These are phyloP conservation scores for Pseudorectes ferrugineus DNA, from an alignment of 2,113 vertebrate genomes.

Conservation along the genomic window DNA sequence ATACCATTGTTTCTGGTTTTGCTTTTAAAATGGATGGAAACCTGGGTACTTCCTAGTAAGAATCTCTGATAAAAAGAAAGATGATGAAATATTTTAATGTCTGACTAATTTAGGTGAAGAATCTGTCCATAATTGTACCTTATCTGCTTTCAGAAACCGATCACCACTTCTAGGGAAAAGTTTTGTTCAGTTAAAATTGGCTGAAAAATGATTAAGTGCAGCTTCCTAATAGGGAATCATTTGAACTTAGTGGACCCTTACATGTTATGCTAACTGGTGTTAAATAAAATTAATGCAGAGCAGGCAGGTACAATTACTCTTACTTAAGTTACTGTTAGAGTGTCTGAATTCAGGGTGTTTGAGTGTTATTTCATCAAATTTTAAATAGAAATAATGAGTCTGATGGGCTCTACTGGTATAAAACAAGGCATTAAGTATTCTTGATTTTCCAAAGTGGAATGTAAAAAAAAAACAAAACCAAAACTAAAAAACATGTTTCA, in stretches of 20 bases:
- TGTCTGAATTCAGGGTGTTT: not conserved
- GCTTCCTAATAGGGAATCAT: not conserved
- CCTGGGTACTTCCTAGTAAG: not conserved
- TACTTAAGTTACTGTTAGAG: not conserved
- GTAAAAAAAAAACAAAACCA: not conserved
- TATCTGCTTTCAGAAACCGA: not conserved
- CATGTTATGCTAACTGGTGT: not conserved
- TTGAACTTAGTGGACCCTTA: not conserved
- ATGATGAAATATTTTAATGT: not conserved
- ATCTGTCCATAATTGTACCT: not conserved
- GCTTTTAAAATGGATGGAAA: not conserved
- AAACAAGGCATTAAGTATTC: not conserved
- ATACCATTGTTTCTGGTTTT: not conserved
- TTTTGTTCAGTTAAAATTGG: not conserved
- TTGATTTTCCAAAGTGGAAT: not conserved
- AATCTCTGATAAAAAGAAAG: not conserved
- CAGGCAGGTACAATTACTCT: not conserved
- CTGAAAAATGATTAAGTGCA: not conserved
- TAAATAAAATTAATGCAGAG: not conserved
- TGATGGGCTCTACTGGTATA: not conserved
- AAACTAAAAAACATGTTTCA: not conserved
- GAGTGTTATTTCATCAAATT: not conserved
- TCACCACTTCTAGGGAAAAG: not conserved
- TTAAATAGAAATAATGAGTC: not conserved
- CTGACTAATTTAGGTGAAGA: not conserved